Base-by-base conservation (phyloP, 2,113 vertebrate species). In the Sphyrna mokarran region DNA sequence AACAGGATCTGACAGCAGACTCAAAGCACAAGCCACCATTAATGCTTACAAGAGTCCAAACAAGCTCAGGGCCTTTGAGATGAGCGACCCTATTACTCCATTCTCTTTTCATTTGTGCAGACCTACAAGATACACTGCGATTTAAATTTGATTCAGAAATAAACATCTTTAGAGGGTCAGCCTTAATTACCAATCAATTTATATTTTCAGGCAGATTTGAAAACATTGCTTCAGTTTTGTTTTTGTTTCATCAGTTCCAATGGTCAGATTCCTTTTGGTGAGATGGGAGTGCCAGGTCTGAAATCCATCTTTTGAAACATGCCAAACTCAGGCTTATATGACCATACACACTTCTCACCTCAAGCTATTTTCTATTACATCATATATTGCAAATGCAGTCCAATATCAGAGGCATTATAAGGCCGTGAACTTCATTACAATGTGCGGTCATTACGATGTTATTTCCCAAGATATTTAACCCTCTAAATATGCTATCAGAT, bases 1-100 rank as follows among this genome's bases (percentile, higher is more conserved):
- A 95, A 95, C 69, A 95, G 68, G 94, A 76, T 95, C 69, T 70
- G 69, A 54, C 69, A 54, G 94, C 69, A 72, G 40, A 72, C 94
- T 95, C 68, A 72, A 93, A 95, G 72, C 69, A 95, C 23, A 22
- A 54, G 40, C 94, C 94, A 72, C 94, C 43, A 16, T 11, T 33
- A 95, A 95, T 29, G 40, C 40, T 76, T 95, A 2, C 22, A 72
- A 90, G 54, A 72, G 43, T 20, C 40, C 69, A 95, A 95, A 95
- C 69, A 95, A 95, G 37, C 40, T 48, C 43, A 33, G 69, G 40
- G 40, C 33, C 94, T 72, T 20, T 95, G 68, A 54, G 23, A 22
- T 43, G 94, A 43, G 22, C 14, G 8, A 72, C 26, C n/a, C 58
- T 6, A 68, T n/a, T 58, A 93, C 43, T 72, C 13, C 40, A 10